phyloP scores from a whole-genome alignment of 35 echinoderm and acorn worm species.

The Diadema setosum region DNA sequence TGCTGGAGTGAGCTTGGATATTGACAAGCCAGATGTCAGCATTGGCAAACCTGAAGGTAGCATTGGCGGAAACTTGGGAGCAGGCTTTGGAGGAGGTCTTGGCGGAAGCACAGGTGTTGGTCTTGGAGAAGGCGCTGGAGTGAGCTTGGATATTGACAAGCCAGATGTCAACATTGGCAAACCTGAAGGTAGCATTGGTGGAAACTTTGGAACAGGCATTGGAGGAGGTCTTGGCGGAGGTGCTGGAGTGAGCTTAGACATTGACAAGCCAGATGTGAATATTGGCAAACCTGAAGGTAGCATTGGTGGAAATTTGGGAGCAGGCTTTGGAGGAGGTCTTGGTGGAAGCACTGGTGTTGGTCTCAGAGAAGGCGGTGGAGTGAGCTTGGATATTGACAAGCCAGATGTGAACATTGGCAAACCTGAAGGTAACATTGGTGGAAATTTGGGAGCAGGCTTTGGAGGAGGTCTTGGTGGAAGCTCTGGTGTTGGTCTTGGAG shows the following conservation, averaged over 20 bases:
- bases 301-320: background rate
- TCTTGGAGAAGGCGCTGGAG: background rate
- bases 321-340: background rate
- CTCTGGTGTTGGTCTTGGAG: background rate
- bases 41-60: background rate
- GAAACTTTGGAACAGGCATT: background rate
- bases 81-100: background rate
- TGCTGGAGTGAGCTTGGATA: background rate
- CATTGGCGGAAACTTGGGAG: background rate
- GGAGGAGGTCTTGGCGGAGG: background rate
- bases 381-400: background rate
- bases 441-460: background rate
- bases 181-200: background rate
- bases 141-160: background rate
- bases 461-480: background rate
- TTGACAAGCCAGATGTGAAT: slow-evolving; percentile 30
- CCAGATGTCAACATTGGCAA: slow-evolving; percentile 11
- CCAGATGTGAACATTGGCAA: background rate
- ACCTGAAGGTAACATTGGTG: background rate
- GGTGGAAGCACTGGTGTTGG: background rate
- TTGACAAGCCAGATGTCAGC: background rate
- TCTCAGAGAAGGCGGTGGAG: background rate
- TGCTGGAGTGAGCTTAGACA: slow-evolving; percentile 14
- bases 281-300: background rate
- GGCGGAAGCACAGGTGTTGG: background rate